A percentile compares a stretch with the other conserved stretches of the same genome.
phyloP scores from a whole-genome alignment of 2,888 invertebrate genomes.

The Rotaria macrura region DNA sequence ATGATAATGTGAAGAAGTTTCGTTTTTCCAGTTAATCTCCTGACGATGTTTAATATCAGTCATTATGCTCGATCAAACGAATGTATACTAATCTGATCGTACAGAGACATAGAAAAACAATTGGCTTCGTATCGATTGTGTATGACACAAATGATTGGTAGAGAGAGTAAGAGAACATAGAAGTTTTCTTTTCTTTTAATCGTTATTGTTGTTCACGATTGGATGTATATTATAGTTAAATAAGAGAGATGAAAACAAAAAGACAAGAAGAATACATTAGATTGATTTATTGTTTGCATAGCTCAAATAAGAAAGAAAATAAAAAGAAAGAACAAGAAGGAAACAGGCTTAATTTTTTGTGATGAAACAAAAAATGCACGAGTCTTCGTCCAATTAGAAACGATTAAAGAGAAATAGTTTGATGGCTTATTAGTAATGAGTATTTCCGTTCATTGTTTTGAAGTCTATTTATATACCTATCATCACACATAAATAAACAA shows the following conservation, averaged over 20 bases:
- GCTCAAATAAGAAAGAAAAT: not conserved
- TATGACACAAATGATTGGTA: not conserved
- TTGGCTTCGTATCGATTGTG: not conserved
- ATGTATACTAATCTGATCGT: not conserved
- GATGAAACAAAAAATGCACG: not conserved
- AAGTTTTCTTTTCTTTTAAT: not conserved
- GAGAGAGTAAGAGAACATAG: not conserved
- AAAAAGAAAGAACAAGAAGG: not conserved
- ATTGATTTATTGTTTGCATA: not conserved
- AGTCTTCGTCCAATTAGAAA: not conserved
- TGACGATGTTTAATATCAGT: not conserved
- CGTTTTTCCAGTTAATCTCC: constrained; percentile 1
- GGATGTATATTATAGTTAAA: not conserved
- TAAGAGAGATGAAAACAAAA: not conserved
- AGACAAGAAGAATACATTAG: not conserved
- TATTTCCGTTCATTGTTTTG: not conserved
- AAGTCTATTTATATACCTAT: not conserved
- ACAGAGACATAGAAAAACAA: not conserved
- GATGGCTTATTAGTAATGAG: not conserved
- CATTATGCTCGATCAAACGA: not conserved
- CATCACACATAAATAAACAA: not conserved
- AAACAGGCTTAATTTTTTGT: not conserved
- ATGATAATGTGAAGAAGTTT: not conserved
- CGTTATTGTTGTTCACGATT: not conserved
- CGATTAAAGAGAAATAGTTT: not conserved